Evolutionary conservation across 1,140 invertebrate genomes (phyloP), one percentile per base, ranked within the genome.

Genomic region (Drosophila eugracilis): DNA sequence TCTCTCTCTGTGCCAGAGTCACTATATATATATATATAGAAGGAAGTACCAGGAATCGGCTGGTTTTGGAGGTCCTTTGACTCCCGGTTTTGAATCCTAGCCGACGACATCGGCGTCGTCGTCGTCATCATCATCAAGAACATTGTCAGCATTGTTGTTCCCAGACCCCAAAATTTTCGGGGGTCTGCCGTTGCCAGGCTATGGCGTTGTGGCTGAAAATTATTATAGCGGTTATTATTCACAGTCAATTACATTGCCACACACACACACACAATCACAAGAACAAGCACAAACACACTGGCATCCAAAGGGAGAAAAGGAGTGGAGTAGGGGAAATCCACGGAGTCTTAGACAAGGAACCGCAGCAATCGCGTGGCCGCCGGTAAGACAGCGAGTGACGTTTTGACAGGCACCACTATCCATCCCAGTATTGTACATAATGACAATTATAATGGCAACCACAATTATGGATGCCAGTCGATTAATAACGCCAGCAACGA

Each of bases 221-320:
- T 88, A 88, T 89, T 88, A 88, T 88, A 88, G 83, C 83, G 83
- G 83, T 88, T 88, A 88, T 88, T 88, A 88, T 88, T 88, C 83
- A 88, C 83, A 88, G 83, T 88, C 83, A 88, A 88, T 88, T 88
- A 88, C 83, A 89, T 88, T 78, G 78, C 74, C 83, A 65, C 59
- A 78, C 59, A 67, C 42, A 85, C 41, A 76, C 55, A 71, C 30
- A 37, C 39, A 41, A 7, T 26, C 26, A 7, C n/a, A 1, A 26
- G 26, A 26, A 77, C 59, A 66, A 45, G 85, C 39, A 69, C 55
- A 71, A 32, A 42, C 39, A 44, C n/a, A 34, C 15, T 21, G 39
- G 4, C 9, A 65, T 6, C 41, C 34, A 44, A 32, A 48, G 36
- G 36, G 36, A 17, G 3, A 9, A 12, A 12, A 32, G 30, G 30